phyloP scores from a whole-genome alignment of 2,797 vertebrate genomes.

The Phalloptychus januarius region DNA sequence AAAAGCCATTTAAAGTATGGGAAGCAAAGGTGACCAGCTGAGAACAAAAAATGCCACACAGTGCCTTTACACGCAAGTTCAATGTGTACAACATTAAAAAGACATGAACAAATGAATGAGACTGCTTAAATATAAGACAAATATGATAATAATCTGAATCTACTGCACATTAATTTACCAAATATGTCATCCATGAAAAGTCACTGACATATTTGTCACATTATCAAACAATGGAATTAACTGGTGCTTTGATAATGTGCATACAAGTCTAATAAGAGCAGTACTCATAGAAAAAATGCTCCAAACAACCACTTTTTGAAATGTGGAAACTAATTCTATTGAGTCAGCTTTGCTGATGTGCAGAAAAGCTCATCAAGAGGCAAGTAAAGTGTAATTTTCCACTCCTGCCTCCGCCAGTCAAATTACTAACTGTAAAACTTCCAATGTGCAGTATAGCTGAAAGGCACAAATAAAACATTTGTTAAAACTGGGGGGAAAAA shows the following conservation, averaged over 20 bases:
- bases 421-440: conserved; percentile 59
- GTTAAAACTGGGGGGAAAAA: conserved; percentile 28
- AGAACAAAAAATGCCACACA: background rate
- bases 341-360: conserved; percentile 24
- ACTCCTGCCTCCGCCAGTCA: conserved; percentile 46
- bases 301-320: background rate
- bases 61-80: background rate
- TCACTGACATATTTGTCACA: background rate
- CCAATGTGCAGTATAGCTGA: conserved; percentile 44
- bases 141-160: background rate
- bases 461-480: conserved; percentile 57
- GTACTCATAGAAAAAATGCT: background rate
- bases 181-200: background rate
- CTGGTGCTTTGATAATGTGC: background rate
- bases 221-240: background rate
- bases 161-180: background rate
- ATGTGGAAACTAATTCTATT: conserved; percentile 29
- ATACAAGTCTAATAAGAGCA: background rate
- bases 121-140: background rate
- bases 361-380: conserved; percentile 38
- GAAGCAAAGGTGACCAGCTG: background rate
- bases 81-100: background rate
- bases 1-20: background rate
- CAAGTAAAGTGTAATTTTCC: conserved; percentile 61
- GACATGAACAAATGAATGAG: background rate